These are phyloP conservation scores for Oxystoma pomonae DNA, from an alignment of 2,888 invertebrate genomes.

Conservation along the genomic window DNA sequence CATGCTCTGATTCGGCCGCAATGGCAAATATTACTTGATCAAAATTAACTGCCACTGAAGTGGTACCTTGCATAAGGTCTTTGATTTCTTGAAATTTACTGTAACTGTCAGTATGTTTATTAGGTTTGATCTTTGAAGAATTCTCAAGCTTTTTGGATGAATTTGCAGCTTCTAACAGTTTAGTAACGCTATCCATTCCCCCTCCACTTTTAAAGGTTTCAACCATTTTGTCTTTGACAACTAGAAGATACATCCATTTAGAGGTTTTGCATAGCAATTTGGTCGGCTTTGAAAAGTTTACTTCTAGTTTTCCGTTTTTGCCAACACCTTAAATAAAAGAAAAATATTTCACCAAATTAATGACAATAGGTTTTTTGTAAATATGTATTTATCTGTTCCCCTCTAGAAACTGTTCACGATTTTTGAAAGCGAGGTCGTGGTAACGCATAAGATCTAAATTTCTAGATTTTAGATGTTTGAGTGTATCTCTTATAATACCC, in stretches of 20 bases:
- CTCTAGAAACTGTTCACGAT: too few relatives aligned
- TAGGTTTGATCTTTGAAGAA: constrained; percentile 6
- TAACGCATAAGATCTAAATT: too few relatives aligned
- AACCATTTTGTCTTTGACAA: constrained; percentile 43
- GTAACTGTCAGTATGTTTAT: constrained; percentile 35
- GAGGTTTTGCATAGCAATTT: constrained; percentile 50
- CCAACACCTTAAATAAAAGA: too few relatives aligned
- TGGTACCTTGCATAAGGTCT: constrained; percentile 39
- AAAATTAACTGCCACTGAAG: constrained; percentile 45
- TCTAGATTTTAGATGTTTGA: too few relatives aligned
- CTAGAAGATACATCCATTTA: constrained; percentile 45
- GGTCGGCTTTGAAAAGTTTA: constrained; percentile 53
- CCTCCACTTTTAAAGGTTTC: constrained; percentile 27
- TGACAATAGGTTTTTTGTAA: too few relatives aligned
- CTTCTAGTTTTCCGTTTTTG: constrained; percentile 42
- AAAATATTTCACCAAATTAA: too few relatives aligned
- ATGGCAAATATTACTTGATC: constrained; percentile 52
- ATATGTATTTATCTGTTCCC: too few relatives aligned
- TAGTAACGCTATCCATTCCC: constrained; percentile 14
- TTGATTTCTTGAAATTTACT: constrained; percentile 48
- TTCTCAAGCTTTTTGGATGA: constrained; percentile 1
- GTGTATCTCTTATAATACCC: too few relatives aligned
- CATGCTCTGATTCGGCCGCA: constrained; percentile 40
- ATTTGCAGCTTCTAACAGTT: constrained; percentile 14
- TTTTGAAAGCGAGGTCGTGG: too few relatives aligned